phyloP scores from a whole-genome alignment of 1,140 invertebrate genomes.

The Drosophila pallidifrons region DNA sequence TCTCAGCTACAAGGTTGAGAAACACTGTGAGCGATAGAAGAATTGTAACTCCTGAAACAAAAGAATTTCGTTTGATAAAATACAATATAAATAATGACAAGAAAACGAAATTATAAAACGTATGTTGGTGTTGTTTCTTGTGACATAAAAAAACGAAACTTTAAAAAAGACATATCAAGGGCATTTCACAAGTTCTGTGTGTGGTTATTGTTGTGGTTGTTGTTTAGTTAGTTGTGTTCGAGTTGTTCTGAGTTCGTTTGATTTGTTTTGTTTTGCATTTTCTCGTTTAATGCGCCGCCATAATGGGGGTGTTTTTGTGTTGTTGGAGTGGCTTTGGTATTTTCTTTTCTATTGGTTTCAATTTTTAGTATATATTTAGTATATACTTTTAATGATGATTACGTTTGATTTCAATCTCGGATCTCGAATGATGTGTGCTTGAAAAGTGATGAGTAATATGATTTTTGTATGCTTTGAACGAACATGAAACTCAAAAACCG shows the following conservation, averaged over 20 bases:
- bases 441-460: conserved; percentile 72
- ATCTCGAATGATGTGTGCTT: conserved; percentile 68
- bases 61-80: conserved; percentile 86
- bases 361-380: conserved; percentile 57
- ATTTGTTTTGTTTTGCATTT: conserved; percentile 5
- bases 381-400: conserved; percentile 54
- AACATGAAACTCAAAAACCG: conserved; percentile 49
- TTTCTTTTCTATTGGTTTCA: conserved; percentile 12
- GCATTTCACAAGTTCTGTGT: conserved; percentile 46
- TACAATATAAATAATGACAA: conserved; percentile 81
- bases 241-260: conserved; percentile 28
- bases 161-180: conserved; percentile 54
- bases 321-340: conserved; percentile 11
- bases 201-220: conserved; percentile 39
- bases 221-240: conserved; percentile 24
- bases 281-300: conserved; percentile 6
- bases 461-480: conserved; percentile 65
- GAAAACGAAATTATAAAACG: conserved; percentile 70
- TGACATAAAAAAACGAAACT: conserved; percentile 43
- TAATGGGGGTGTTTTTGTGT: conserved; percentile 1
- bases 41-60: conserved; percentile 99
- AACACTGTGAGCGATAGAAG: conserved; percentile 99
- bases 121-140: conserved; percentile 74
- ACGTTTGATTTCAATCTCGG: conserved; percentile 30
- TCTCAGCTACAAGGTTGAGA: conserved; percentile 98